A percentile compares a stretch with the other conserved stretches of the same genome.
Evolutionary conservation across 2,888 invertebrate genomes (phyloP).

Genomic region (Ctena decussata): DNA sequence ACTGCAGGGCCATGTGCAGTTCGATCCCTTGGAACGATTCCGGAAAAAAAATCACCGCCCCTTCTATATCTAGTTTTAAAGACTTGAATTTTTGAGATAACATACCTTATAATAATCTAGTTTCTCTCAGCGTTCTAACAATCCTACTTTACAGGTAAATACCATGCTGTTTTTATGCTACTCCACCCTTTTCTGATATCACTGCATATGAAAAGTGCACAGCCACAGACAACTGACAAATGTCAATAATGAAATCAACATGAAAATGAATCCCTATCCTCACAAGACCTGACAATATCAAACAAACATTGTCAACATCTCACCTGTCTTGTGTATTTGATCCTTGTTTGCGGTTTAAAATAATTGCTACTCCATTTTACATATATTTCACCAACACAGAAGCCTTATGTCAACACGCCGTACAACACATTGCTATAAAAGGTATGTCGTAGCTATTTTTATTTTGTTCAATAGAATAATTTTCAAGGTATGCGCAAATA

Average conservation of each 20-base stretch:
- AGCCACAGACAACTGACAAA: background rate
- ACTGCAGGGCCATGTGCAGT: too few relatives aligned
- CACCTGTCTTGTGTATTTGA: background rate
- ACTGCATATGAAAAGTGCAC: background rate
- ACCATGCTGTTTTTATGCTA: too few relatives aligned
- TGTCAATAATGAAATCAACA: too few relatives aligned
- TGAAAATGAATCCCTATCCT: too few relatives aligned
- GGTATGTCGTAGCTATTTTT: conserved; percentile 2
- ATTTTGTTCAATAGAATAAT: conserved; percentile 11
- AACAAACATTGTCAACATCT: background rate
- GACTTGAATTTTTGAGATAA: too few relatives aligned
- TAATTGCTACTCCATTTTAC: background rate
- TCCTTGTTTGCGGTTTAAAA: background rate
- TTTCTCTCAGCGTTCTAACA: too few relatives aligned
- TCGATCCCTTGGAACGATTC: too few relatives aligned
- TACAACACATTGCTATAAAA: background rate
- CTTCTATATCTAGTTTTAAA: too few relatives aligned
- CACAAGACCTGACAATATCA: too few relatives aligned
- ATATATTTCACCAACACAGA: background rate
- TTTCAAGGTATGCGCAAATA: background rate
- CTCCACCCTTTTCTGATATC: background rate
- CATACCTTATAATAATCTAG: too few relatives aligned
- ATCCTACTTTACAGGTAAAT: too few relatives aligned
- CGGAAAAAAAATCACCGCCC: too few relatives aligned
- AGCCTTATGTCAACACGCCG: background rate